These are phyloP conservation scores for Strigamia crassipes DNA, from an alignment of 2,888 invertebrate species.

Conservation along the genomic window DNA sequence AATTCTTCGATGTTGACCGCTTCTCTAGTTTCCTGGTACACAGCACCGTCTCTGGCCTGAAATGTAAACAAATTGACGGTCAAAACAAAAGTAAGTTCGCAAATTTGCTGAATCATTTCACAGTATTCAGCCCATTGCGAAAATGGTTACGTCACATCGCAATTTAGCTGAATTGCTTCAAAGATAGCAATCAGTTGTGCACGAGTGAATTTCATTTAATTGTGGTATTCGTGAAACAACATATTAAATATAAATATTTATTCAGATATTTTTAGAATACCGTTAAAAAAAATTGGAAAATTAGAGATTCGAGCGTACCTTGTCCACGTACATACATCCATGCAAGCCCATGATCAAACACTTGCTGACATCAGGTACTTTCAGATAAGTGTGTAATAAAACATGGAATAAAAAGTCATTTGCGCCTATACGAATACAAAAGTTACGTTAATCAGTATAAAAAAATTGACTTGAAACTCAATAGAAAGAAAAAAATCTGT, in stretches of 20 bases:
- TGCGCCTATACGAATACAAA: conserved; percentile 32
- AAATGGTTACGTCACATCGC: too few species aligned
- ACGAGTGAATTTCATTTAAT: too few species aligned
- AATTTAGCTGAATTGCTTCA: too few species aligned
- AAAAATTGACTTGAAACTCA: too few species aligned
- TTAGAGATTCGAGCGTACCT: conserved; percentile 54
- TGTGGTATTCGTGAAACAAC: too few species aligned
- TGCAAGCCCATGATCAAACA: conserved; percentile 91
- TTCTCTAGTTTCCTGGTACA: conserved; percentile 88
- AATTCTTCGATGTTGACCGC: conserved; percentile 87
- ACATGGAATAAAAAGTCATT: conserved; percentile 72
- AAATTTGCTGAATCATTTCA: too few species aligned
- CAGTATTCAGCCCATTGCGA: too few species aligned
- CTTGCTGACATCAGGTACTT: conserved; percentile 89
- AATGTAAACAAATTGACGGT: conserved; percentile 50
- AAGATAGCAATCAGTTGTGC: too few species aligned
- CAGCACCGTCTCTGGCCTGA: conserved; percentile 79
- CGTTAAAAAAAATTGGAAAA: too few species aligned
- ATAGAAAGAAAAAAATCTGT: too few species aligned
- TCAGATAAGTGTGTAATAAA: conserved; percentile 92
- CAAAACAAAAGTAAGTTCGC: too few species aligned
- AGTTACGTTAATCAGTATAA: too few species aligned
- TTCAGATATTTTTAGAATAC: neutral
- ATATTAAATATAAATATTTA: neutral
- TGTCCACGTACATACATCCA: conserved; percentile 84